These are phyloP conservation scores for Clangula hyemalis DNA, from an alignment of 2,797 vertebrate species.

Conservation along the genomic window DNA sequence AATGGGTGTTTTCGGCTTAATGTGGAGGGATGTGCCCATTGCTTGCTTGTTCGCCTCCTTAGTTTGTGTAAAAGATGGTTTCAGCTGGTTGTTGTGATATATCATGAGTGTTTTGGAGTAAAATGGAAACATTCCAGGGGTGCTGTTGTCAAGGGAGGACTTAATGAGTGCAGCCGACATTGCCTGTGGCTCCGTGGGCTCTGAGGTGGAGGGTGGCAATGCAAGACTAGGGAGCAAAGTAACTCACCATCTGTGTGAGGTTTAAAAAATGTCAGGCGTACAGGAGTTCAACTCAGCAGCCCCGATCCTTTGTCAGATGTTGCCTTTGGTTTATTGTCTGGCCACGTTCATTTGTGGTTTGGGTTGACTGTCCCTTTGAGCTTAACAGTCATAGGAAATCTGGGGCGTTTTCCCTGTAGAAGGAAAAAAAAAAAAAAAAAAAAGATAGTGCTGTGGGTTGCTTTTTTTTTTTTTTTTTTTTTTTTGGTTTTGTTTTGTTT, in stretches of 20 bases:
- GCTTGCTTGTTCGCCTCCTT: not conserved
- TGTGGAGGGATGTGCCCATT: not conserved
- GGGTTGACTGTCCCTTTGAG: not conserved
- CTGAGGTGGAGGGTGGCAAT: not conserved
- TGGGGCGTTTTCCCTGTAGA: not conserved
- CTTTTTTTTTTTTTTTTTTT: not conserved
- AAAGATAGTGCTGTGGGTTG: not conserved
- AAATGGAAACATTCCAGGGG: not conserved
- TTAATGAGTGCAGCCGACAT: accelerated
- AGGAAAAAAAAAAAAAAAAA: not conserved
- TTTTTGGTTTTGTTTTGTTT: too few species aligned
- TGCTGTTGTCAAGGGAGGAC: not conserved
- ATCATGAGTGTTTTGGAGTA: not conserved
- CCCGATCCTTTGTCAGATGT: not conserved
- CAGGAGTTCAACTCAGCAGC: not conserved
- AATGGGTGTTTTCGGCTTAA: not conserved
- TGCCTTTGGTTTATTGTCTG: not conserved
- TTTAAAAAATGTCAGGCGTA: not conserved
- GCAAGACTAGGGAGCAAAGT: not conserved
- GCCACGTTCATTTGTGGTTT: not conserved
- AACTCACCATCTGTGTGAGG: not conserved
- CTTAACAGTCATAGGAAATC: not conserved
- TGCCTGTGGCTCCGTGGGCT: not conserved
- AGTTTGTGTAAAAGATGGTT: not conserved
- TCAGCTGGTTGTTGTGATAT: not conserved